phyloP scores from a whole-genome alignment of 1,140 invertebrate genomes.

The Drosophila jambulina region DNA sequence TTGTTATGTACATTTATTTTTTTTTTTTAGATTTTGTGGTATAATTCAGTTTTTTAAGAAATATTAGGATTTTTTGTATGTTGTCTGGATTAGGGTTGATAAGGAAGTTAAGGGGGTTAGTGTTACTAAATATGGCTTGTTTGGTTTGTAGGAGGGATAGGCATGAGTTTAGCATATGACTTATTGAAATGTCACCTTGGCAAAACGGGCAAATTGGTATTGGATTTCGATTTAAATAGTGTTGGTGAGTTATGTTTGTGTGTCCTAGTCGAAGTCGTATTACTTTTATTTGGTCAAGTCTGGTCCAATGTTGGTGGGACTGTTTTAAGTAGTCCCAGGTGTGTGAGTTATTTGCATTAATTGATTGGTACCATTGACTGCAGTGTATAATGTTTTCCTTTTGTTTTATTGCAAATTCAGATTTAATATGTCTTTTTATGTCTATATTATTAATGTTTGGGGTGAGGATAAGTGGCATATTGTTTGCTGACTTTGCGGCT shows the following conservation, averaged over 20 bases:
- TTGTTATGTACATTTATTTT: too few species aligned
- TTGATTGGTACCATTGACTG: too few species aligned
- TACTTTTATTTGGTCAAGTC: too few species aligned
- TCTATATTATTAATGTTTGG: slow-evolving; percentile 4
- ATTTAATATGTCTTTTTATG: too few species aligned
- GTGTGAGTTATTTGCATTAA: too few species aligned
- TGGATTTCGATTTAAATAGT: background rate
- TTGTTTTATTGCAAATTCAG: too few species aligned
- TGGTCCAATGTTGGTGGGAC: too few species aligned
- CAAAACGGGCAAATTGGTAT: slow-evolving; percentile 1
- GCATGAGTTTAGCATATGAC: background rate
- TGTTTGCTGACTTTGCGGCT: slow-evolving; percentile 7
- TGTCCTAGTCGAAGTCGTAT: background rate
- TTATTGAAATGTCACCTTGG: slow-evolving; percentile 1
- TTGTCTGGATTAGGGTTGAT: slow-evolving; percentile 1
- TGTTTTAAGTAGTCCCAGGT: too few species aligned
- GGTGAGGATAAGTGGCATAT: background rate
- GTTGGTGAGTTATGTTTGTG: slow-evolving; percentile 3
- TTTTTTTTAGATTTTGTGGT: too few species aligned
- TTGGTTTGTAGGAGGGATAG: background rate
- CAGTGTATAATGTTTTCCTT: too few species aligned
- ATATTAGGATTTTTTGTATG: too few species aligned
- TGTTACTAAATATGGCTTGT: slow-evolving; percentile 1
- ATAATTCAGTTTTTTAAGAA: too few species aligned
- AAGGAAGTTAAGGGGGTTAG: background rate